These are phyloP conservation scores for Catharus minimus DNA, from an alignment of 2,113 vertebrate species.

Conservation along the genomic window DNA sequence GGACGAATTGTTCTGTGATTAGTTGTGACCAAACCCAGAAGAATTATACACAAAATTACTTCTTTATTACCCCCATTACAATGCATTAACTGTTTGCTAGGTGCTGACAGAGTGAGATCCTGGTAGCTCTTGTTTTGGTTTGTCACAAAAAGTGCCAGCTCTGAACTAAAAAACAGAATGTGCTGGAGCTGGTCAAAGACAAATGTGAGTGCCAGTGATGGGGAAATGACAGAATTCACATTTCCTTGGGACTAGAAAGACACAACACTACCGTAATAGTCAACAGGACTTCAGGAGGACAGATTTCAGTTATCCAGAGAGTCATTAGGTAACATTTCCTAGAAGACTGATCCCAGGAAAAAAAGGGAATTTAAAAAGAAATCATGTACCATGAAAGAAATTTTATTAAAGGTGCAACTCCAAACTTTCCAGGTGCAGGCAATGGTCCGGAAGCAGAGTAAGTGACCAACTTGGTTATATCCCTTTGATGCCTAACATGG, in stretches of 20 bases:
- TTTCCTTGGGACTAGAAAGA: not conserved
- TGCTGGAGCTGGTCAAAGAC: not conserved
- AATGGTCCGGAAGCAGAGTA: not conserved
- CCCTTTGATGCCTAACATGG: not conserved
- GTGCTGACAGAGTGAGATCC: not conserved
- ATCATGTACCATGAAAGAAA: not conserved
- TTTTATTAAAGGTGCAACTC: not conserved
- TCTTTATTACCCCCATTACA: slow-evolving; percentile 33
- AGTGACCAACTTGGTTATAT: not conserved
- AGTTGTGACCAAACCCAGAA: not conserved
- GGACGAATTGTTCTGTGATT: not conserved
- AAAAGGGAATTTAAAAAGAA: not conserved
- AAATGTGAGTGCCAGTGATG: not conserved
- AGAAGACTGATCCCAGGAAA: not conserved
- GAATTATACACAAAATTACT: slow-evolving; percentile 2
- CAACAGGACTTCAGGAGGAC: not conserved
- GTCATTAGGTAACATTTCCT: not conserved
- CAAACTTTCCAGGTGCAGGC: not conserved
- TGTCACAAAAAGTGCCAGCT: not conserved
- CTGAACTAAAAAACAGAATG: not conserved
- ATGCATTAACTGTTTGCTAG: not conserved
- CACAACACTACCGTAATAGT: not conserved
- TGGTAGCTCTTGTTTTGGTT: not conserved
- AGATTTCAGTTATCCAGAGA: not conserved
- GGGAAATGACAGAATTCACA: slow-evolving; percentile 12